Evolutionary conservation across 64 coral and sea anemone species (phyloP), one percentile per base, ranked within the genome.

Genomic region (Montipora cactus): DNA sequence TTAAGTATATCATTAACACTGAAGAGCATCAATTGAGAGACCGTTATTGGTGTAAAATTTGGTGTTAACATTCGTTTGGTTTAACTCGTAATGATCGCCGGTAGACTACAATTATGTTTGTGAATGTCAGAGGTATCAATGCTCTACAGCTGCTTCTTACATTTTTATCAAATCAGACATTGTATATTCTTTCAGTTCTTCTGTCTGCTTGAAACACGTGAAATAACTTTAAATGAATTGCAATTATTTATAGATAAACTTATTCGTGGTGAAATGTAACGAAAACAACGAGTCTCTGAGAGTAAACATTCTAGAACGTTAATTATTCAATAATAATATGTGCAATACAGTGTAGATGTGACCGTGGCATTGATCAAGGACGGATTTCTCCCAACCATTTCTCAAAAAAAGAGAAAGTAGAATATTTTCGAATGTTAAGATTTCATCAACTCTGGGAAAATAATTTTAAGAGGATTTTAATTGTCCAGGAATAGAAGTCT

Each of bases 311-410:
- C 22, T 37, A 47, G 66, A 85, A 20, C 18, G 46, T 47, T 50
- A 49, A 84, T 48, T 48, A 46, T 64, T 67, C 15, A 69, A 49
- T 7, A 49, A 85, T 67, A 68, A 84, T 64, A 84, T 68, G 81
- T 84, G 2, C 25, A 68, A 77, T 13, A 37, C 37, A 37, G 37
- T 37, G 37, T 37, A 67, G 25, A 44, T 47, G 75, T 44, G 44
- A 8, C 25, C 10, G 25, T 14, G 37, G 11, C 44, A 16, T 77
- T 77, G 75, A 77, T 77, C 11, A 45, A 47, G 7, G 75, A 25
- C 44, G 7, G 4, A 14, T 13, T 77, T 49, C 47, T 19, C 47
- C 19, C 44, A 45, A 76, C 71, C 2, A 25, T 18, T 68, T 68
- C 18, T 5, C 5, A 15, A 68, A 68, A 68, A 18, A 28, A 76